Evolutionary conservation across 2,888 invertebrate genomes (phyloP), one percentile per base, ranked within the genome.

Genomic region (Platycheirus albimanus): DNA sequence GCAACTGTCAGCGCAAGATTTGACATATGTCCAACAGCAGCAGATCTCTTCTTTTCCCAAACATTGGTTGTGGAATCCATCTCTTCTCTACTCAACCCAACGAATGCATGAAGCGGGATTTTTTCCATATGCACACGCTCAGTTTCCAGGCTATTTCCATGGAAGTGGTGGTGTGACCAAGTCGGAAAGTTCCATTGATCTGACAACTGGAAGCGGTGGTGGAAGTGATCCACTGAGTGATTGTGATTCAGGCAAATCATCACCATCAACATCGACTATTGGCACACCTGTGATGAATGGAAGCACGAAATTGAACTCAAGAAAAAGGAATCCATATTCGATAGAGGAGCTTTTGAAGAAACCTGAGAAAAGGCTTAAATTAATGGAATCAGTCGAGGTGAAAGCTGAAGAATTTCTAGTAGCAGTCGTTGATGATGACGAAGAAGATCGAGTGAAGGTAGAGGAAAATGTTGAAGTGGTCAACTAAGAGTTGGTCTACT

Each of bases 321-420:
- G 89, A 15, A 90, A 96, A 89, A 93, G 95, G 83, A 96, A 96
- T 88, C 96, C 96, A 0, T 97, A 97, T 88, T 96, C 96, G 1
- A 97, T 97, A 88, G 97, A 96, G 86, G 97, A 97, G 87, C 89
- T 97, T 7, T 88, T 97, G 28, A 97, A 96, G 88, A 96, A 96
- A 86, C 96, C 96, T 0, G 94, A 94, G 84, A 95, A 94, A 87
- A 87, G 89, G 45, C 78, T 78, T 0, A 78, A 71, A 13, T 36
- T 78, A 24, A 70, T 63, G 45, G 80, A 80, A 1, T 54, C 75
- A 3, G 24, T 69, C 1, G 64, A 47, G 11, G 49, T 72, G 8
- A 79, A 79, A 28, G 43, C 17, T 15, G 58, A 71, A 28, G 80
- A 56, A 63, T 24, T 64, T 52, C 11, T 81, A 15, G 77, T 49